Percentiles rank a stretch among this genome's conserved stretches.
Conservation (phyloP, 2,888 invertebrate species). For the Scaptomyza parva region DNA sequence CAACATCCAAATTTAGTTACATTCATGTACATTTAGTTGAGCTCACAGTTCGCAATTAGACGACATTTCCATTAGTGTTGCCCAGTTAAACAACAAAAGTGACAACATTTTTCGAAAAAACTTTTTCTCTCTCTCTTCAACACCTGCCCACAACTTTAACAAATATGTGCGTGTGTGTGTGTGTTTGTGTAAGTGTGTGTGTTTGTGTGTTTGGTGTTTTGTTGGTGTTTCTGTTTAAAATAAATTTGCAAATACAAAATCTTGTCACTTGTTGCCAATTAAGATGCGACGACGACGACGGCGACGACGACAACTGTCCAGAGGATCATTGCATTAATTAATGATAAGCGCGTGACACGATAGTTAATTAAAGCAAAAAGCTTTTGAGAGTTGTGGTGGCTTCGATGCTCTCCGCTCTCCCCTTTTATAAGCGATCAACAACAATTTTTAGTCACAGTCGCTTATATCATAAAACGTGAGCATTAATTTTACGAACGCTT, state of each 20-base stretch:
- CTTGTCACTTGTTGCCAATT: slow-evolving; percentile 74
- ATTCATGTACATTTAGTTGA: slow-evolving; percentile 8
- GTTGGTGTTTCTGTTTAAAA: too few relatives aligned
- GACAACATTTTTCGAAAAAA: slow-evolving; percentile 24
- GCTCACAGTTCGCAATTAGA: slow-evolving; percentile 59
- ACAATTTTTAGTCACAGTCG: slow-evolving; percentile 10
- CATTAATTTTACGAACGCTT: slow-evolving; percentile 5
- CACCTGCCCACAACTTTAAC: slow-evolving; percentile 57
- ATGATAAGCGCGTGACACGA: slow-evolving; percentile 35
- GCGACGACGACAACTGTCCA: slow-evolving; percentile 14
- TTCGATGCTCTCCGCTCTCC: too few relatives aligned
- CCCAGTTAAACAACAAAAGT: slow-evolving; percentile 30
- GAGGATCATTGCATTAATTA: slow-evolving; percentile 6
- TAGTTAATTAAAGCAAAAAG: slow-evolving; percentile 20
- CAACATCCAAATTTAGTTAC: slow-evolving; percentile 2
- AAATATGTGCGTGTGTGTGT: slow-evolving; percentile 15
- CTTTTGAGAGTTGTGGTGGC: not conserved
- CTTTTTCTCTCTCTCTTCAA: slow-evolving; percentile 26
- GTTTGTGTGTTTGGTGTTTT: too few relatives aligned
- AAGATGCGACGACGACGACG: slow-evolving; percentile 30
- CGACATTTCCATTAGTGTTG: slow-evolving; percentile 58
- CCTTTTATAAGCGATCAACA: not conserved
- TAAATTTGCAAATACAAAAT: slow-evolving; percentile 43
- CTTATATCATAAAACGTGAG: slow-evolving; percentile 28
- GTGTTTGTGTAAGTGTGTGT: slow-evolving; percentile 6